These are phyloP conservation scores for Drosophila simulans DNA, from an alignment of 1,140 invertebrate genomes.

Conservation along the genomic window DNA sequence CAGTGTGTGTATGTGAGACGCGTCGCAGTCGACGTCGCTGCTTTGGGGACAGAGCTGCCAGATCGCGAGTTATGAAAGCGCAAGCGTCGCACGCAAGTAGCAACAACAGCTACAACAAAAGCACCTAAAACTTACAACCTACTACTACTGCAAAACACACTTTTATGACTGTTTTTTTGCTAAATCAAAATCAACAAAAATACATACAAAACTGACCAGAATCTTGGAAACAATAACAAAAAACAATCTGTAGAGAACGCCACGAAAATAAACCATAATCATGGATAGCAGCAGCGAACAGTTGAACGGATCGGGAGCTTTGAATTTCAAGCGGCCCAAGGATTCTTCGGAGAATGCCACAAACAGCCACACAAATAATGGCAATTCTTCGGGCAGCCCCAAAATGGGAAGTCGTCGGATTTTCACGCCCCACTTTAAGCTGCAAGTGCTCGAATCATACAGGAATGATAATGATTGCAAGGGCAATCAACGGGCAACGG, in stretches of 20 bases:
- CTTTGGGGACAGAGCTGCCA: slow-evolving; percentile 61
- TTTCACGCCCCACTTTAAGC: slow-evolving; percentile 93
- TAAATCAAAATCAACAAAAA: slow-evolving; percentile 1
- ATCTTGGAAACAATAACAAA: background rate
- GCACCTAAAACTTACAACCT: slow-evolving; percentile 12
- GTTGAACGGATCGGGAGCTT: slow-evolving; percentile 19
- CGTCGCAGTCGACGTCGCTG: slow-evolving; percentile 24
- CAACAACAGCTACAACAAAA: slow-evolving; percentile 46
- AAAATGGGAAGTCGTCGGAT: slow-evolving; percentile 91
- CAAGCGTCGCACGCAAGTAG: slow-evolving; percentile 66
- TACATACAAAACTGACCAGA: background rate
- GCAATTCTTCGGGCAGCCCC: slow-evolving; percentile 80
- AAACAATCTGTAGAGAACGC: background rate
- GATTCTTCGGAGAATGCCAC: slow-evolving; percentile 12
- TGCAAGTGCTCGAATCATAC: slow-evolving; percentile 94
- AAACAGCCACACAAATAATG: slow-evolving; percentile 18
- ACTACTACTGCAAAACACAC: slow-evolving; percentile 15
- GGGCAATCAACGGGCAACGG: slow-evolving; percentile 93
- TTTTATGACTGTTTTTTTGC: slow-evolving; percentile 7
- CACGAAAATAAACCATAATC: background rate
- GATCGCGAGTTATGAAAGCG: slow-evolving; percentile 80
- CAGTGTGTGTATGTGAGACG: slow-evolving; percentile 25
- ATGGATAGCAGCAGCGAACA: slow-evolving; percentile 41
- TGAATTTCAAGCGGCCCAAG: slow-evolving; percentile 37
- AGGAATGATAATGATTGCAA: slow-evolving; percentile 92